Conservation (phyloP, 2,888 invertebrate species). For the Amiota minor region DNA sequence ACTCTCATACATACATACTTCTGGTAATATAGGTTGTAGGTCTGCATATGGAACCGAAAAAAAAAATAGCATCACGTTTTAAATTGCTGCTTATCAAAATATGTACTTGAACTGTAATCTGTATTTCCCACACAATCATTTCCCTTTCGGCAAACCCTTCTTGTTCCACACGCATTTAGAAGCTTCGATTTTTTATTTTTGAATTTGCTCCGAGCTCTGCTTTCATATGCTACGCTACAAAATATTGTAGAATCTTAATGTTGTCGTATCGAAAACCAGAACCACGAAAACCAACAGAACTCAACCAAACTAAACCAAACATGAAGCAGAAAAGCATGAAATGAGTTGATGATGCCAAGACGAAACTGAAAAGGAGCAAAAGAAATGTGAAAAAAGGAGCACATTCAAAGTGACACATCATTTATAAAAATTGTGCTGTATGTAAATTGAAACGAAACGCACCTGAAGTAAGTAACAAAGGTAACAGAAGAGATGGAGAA, state of each 20-base stretch:
- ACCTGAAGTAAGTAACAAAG: slow-evolving; percentile 29
- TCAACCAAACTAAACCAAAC: slow-evolving; percentile 1
- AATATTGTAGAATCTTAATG: too few species aligned
- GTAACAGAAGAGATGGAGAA: too few species aligned
- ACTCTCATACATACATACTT: too few species aligned
- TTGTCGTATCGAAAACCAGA: background rate
- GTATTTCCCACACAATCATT: slow-evolving; percentile 58
- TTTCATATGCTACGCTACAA: too few species aligned
- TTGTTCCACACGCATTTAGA: slow-evolving; percentile 30
- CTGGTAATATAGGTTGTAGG: too few species aligned
- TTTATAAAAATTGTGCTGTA: slow-evolving; percentile 58
- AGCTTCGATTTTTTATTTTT: slow-evolving; percentile 1
- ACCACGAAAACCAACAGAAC: slow-evolving; percentile 27
- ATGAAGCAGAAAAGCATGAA: slow-evolving; percentile 57
- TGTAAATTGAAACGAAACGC: slow-evolving; percentile 68
- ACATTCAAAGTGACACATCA: slow-evolving; percentile 64
- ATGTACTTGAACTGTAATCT: slow-evolving; percentile 65
- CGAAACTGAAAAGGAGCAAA: slow-evolving; percentile 16
- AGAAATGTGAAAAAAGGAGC: background rate
- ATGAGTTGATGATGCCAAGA: slow-evolving; percentile 49
- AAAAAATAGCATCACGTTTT: slow-evolving; percentile 68
- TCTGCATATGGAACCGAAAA: slow-evolving; percentile 38
- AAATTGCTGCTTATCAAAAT: slow-evolving; percentile 69
- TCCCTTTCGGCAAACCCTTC: slow-evolving; percentile 30
- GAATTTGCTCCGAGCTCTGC: background rate